phyloP scores from a whole-genome alignment of 2,113 vertebrate genomes.

The Dromas ardeola region DNA sequence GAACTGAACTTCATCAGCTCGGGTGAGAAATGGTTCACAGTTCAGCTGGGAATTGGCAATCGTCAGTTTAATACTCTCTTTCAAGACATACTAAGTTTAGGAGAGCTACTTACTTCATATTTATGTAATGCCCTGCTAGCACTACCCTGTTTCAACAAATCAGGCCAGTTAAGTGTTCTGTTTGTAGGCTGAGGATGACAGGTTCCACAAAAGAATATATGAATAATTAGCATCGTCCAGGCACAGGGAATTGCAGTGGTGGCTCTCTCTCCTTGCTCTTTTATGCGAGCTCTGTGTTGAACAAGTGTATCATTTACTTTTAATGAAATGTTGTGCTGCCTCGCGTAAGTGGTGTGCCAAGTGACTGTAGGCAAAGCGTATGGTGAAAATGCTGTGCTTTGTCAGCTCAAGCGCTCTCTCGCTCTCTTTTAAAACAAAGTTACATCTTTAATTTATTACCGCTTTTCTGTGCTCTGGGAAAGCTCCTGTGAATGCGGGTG shows the following conservation, averaged over 20 bases:
- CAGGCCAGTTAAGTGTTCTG: not conserved
- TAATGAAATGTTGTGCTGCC: not conserved
- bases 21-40: not conserved
- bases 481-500: not conserved
- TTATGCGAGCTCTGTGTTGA: not conserved
- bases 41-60: conserved; percentile 4
- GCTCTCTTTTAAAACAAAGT: not conserved
- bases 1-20: not conserved
- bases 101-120: conserved; percentile 9
- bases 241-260: not conserved
- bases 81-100: not conserved
- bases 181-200: not conserved
- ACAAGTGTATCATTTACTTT: not conserved
- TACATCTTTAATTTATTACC: conserved; percentile 38
- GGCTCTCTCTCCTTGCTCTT: not conserved
- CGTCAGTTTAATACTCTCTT: not conserved
- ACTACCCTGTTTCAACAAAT: not conserved
- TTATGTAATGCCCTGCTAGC: not conserved
- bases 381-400: not conserved
- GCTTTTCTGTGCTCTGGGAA: not conserved
- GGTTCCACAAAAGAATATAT: not conserved
- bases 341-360: not conserved
- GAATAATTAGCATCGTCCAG: conserved; percentile 7
- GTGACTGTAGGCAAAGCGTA: not conserved
- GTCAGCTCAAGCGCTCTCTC: not conserved